phyloP scores from a whole-genome alignment of 2,797 vertebrate species.

The Dallia pectoralis region DNA sequence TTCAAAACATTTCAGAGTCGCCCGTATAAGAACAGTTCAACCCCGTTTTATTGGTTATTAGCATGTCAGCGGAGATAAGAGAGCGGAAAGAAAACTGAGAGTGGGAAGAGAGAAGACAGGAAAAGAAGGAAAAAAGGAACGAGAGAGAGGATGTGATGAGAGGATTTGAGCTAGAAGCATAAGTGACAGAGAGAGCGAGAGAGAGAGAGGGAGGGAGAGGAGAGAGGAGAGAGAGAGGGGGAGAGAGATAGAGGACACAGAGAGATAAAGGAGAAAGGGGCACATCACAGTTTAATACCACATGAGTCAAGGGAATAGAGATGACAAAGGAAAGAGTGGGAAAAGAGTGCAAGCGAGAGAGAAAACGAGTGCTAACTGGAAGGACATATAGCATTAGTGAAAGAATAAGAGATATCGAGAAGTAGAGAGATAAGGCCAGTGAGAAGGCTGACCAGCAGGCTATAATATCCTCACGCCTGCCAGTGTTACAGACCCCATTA shows the following conservation, averaged over 20 bases:
- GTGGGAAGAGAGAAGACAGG: not conserved
- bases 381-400: not conserved
- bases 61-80: not conserved
- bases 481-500: too few species aligned
- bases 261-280: too few species aligned
- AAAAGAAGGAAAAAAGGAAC: slow-evolving; percentile 7
- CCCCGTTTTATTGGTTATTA: too few species aligned
- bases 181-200: not conserved
- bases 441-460: too few species aligned
- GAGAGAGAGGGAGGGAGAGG: not conserved
- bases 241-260: too few species aligned
- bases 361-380: not conserved
- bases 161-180: not conserved
- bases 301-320: too few species aligned
- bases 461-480: too few species aligned
- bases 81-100: too few species aligned
- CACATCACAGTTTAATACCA: too few species aligned
- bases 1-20: too few species aligned
- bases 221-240: too few species aligned
- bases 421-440: not conserved
- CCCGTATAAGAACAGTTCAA: too few species aligned
- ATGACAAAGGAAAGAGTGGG: not conserved
- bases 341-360: not conserved
- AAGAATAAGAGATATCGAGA: not conserved
- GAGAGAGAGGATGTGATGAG: not conserved